Evolutionary conservation across 2,797 vertebrate genomes (phyloP).

Genomic region (Gymnoscopelus microlampas): DNA sequence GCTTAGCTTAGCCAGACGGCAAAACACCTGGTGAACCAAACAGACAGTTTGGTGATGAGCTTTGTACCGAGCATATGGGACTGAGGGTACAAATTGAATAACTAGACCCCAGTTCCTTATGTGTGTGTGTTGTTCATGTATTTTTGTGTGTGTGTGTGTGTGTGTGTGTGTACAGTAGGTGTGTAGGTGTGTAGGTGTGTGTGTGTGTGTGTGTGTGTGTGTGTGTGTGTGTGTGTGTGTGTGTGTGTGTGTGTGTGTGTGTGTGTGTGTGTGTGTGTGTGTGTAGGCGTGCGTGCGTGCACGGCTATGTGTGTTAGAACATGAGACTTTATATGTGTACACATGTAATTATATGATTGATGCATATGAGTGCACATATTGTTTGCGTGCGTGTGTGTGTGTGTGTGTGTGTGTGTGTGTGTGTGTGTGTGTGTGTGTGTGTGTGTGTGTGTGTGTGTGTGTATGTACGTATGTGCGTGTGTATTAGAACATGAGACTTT

Average conservation of each 20-base stretch:
- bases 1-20: slow-evolving; percentile 12
- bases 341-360: too few species aligned
- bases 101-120: too few species aligned
- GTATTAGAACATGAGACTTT: too few species aligned
- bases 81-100: slow-evolving; percentile 19
- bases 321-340: too few species aligned
- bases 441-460: background rate
- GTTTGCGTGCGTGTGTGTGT: background rate
- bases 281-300: background rate
- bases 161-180: background rate
- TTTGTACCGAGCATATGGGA: slow-evolving; percentile 13
- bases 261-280: slow-evolving; percentile 13
- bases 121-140: too few species aligned
- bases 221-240: slow-evolving; percentile 10
- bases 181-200: background rate
- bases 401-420: background rate
- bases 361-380: too few species aligned
- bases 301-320: background rate
- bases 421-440: background rate
- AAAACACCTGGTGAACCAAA: slow-evolving; percentile 19
- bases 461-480: too few species aligned
- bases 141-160: background rate
- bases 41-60: slow-evolving; percentile 16
- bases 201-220: slow-evolving; percentile 2
- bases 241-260: slow-evolving; percentile 8